Evolutionary conservation across 2,888 invertebrate genomes (phyloP), one percentile per base, ranked within the genome.

Genomic region (Platypus cylindrus): DNA sequence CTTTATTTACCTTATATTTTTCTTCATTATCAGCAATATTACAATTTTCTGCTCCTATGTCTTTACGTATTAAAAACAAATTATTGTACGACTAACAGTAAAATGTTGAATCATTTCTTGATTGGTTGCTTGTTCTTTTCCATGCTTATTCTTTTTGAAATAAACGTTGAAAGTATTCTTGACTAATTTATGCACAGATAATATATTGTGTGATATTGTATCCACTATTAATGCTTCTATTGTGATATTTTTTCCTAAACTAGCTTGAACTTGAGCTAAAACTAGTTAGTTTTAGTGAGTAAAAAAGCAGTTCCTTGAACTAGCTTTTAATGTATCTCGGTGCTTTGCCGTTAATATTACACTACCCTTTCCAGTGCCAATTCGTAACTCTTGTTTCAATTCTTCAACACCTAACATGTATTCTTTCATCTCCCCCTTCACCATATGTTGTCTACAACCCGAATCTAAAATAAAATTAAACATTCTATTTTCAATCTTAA

Each of bases 141-240:
- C 17, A 25, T 15, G 11, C 13, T 37, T 24, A 29, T 17, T 33
- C 16, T 23, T 30, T 34, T 37, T 17, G 36, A 36, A 34, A 17
- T 9, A 20, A 13, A 37, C 37, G 20, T 31, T 12, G 36, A 38
- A 35, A 12, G 12, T 12, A 35, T 38, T 29, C 8, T 38, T 35
- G 25, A 38, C 15, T 23, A 38, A 18, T 31, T 35, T 12, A 18
- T 30, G 14, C 13, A 38, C 35, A 11, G 38, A 38, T 5, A 37
- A 12, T 27, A 36, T 25, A 37, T 28, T 34, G 20, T 38, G 29
- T 12, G 32, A 33, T 15, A 37, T 34, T 14, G 33, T 30, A 30
- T 34, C 14, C 17, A 30, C 35, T 30, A 35, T 30, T 14, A 35
- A 27, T 8, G 32, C 34, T 24, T 28, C 18, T 15, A 36, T 22